A percentile compares a stretch with the other conserved stretches of the same genome.
Conservation (phyloP, 1,140 invertebrate species). For the Cydia splendana region DNA sequence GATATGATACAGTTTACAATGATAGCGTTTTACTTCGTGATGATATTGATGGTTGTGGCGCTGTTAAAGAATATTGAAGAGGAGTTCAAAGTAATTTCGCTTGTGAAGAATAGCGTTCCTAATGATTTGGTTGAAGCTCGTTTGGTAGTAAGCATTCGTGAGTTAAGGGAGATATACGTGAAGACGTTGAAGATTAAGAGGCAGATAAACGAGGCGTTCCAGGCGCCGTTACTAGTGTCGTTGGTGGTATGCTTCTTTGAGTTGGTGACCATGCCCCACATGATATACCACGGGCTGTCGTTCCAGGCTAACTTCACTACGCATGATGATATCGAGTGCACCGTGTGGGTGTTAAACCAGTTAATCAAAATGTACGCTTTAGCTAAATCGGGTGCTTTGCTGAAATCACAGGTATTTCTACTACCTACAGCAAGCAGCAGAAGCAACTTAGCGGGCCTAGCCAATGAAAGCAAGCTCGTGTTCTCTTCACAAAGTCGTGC, state of each 20-base stretch:
- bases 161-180: neutral
- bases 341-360: neutral
- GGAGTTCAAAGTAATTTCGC: neutral
- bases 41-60: slow-evolving; percentile 12
- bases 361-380: neutral
- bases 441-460: no score
- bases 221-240: neutral
- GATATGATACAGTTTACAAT: neutral
- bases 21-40: neutral
- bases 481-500: no score
- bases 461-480: no score
- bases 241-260: neutral
- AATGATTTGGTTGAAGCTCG: neutral
- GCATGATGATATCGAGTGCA: neutral
- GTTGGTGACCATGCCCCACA: neutral
- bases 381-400: neutral
- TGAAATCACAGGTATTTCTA: neutral
- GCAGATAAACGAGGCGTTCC: slow-evolving; percentile 3
- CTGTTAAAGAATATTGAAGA: slow-evolving; percentile 7
- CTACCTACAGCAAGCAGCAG: no score
- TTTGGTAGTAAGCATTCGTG: neutral
- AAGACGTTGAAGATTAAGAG: neutral
- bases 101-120: neutral
- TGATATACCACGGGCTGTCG: neutral
- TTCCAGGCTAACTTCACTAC: neutral